These are phyloP conservation scores for Bilobella aurantiaca DNA, from an alignment of 1,140 invertebrate genomes.

Conservation along the genomic window DNA sequence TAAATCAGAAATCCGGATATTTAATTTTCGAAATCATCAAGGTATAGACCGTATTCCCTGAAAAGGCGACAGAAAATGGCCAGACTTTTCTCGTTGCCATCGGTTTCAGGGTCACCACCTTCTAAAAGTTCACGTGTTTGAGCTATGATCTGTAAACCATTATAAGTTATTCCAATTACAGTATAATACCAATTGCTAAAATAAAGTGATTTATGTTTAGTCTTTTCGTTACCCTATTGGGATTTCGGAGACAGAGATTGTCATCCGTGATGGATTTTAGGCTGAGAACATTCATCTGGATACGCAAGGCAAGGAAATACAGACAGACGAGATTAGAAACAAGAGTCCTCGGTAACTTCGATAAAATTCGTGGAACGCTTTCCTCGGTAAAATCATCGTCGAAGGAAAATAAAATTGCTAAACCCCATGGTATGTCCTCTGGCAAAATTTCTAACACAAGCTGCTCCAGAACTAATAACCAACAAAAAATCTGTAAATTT, in stretches of 20 bases:
- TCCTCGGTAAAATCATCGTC: constrained; percentile 39
- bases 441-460: constrained; percentile 20
- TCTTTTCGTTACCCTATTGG: neutral
- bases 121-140: neutral
- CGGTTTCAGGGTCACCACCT: neutral
- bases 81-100: neutral
- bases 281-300: neutral
- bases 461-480: constrained; percentile 22
- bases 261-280: neutral
- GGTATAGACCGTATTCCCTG: neutral
- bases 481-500: no score
- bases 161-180: no score
- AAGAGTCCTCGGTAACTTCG: constrained; percentile 1
- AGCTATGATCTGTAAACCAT: neutral
- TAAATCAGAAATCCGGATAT: no score
- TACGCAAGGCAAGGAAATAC: neutral
- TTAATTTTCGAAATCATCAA: neutral
- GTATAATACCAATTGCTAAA: neutral
- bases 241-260: neutral
- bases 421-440: constrained; percentile 20
- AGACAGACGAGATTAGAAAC: constrained; percentile 2
- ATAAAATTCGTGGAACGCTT: constrained; percentile 25
- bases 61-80: neutral
- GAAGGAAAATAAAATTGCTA: constrained; percentile 18
- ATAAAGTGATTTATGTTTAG: neutral